Conservation (phyloP, 2,888 invertebrate genomes). For the Diploptera punctata region DNA sequence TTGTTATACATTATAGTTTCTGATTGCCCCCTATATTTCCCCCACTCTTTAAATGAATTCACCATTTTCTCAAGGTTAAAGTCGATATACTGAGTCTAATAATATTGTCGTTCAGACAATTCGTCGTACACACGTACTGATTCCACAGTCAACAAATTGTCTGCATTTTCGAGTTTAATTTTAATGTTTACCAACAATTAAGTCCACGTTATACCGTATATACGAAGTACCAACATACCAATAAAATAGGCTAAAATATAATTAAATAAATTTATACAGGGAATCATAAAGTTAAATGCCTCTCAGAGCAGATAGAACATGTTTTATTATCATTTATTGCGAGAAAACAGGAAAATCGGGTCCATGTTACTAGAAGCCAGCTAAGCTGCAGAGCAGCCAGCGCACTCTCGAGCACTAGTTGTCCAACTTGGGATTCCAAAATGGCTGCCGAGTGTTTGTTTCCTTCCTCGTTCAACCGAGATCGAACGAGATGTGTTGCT, state of each 20-base stretch:
- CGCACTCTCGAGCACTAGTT: constrained; percentile 4
- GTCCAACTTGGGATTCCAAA: constrained; percentile 4
- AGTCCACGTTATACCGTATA: no score
- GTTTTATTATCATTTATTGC: background rate
- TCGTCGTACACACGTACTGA: background rate
- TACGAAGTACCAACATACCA: no score
- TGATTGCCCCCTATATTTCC: background rate
- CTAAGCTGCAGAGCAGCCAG: constrained; percentile 6
- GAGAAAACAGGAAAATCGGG: background rate
- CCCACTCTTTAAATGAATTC: background rate
- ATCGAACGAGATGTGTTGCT: constrained; percentile 27
- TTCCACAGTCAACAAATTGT: no score
- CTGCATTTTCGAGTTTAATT: no score
- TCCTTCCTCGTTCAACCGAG: constrained; percentile 20
- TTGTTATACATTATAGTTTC: constrained; percentile 2
- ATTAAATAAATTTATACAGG: no score
- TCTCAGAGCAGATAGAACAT: background rate
- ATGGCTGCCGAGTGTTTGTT: constrained; percentile 31
- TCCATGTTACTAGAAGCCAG: constrained; percentile 2
- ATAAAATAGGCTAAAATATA: no score
- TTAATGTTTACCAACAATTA: no score
- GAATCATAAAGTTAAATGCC: background rate
- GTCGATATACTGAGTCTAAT: background rate
- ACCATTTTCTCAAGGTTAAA: constrained; percentile 5
- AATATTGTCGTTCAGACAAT: background rate